Evolutionary conservation across 2,888 invertebrate species (phyloP).

Genomic region (Fabriciana adippe): DNA sequence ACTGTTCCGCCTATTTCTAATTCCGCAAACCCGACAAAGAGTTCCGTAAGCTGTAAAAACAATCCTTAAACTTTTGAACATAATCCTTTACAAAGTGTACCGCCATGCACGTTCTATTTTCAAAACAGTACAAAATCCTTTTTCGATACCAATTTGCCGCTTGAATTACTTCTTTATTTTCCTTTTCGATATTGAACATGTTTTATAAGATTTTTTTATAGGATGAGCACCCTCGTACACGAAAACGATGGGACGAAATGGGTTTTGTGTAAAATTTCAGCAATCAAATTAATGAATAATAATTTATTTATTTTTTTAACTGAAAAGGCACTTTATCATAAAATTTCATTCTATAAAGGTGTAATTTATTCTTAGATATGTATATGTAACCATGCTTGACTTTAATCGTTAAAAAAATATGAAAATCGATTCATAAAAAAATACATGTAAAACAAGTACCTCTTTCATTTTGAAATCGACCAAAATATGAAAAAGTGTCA

Average conservation of each 20-base stretch:
- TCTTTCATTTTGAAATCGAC: too few species aligned
- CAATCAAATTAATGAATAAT: too few species aligned
- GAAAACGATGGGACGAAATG: slow-evolving; percentile 14
- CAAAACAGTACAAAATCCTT: slow-evolving; percentile 80
- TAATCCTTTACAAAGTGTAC: slow-evolving; percentile 75
- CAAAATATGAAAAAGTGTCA: too few species aligned
- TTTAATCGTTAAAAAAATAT: too few species aligned
- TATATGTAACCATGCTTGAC: too few species aligned
- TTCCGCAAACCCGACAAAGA: slow-evolving; percentile 72
- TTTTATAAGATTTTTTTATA: slow-evolving; percentile 61
- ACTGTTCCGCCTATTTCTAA: slow-evolving; percentile 54
- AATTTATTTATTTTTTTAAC: too few species aligned
- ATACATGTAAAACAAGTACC: too few species aligned
- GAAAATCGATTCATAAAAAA: too few species aligned
- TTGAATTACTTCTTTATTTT: slow-evolving; percentile 64
- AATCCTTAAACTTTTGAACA: slow-evolving; percentile 65
- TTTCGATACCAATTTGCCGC: slow-evolving; percentile 79
- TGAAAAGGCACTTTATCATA: background rate
- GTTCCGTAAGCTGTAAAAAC: slow-evolving; percentile 78
- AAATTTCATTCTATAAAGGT: too few species aligned
- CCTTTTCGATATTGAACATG: slow-evolving; percentile 56
- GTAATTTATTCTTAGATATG: too few species aligned
- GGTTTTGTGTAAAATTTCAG: background rate
- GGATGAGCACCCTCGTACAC: slow-evolving; percentile 35
- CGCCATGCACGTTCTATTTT: slow-evolving; percentile 68